A percentile compares a stretch with the other conserved stretches of the same genome.
Evolutionary conservation across 2,113 vertebrate species (phyloP).

Genomic region (Collichthys lucidus): DNA sequence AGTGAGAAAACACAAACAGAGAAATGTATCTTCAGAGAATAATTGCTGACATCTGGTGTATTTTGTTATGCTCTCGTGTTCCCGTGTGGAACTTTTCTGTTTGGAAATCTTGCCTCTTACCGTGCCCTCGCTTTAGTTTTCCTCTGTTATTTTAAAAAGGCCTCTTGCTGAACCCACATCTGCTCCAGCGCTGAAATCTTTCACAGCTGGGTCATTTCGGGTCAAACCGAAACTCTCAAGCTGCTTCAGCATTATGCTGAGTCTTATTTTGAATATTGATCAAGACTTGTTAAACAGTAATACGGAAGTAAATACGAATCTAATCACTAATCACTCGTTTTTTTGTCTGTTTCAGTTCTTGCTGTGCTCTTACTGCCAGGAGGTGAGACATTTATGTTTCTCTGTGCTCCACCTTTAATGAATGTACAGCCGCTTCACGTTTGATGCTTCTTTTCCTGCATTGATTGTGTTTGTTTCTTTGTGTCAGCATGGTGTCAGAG

Average conservation of each 20-base stretch:
- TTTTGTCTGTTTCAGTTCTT: conserved; percentile 78
- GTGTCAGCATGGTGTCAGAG: conserved; percentile 78
- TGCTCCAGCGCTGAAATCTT: conserved; percentile 20
- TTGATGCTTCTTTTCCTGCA: background rate
- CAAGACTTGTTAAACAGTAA: background rate
- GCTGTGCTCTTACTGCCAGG: conserved; percentile 71
- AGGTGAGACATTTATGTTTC: conserved; percentile 62
- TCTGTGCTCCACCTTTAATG: background rate
- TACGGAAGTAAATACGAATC: background rate
- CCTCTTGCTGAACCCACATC: conserved; percentile 51
- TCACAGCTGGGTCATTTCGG: conserved; percentile 9
- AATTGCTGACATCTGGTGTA: background rate
- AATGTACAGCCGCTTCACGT: background rate
- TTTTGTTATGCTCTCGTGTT: conserved; percentile 22
- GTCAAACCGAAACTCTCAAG: conserved; percentile 11
- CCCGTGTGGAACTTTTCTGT: background rate
- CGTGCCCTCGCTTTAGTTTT: background rate
- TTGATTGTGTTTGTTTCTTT: conserved; percentile 10
- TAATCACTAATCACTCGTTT: conserved; percentile 24
- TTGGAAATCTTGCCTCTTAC: background rate
- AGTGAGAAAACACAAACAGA: conserved; percentile 20
- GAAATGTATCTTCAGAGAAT: conserved; percentile 10
- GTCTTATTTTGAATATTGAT: conserved; percentile 13
- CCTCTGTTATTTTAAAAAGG: conserved; percentile 29
- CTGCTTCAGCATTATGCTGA: background rate